Base-by-base conservation (phyloP, 2,113 vertebrate genomes). In the Tinamus guttatus region DNA sequence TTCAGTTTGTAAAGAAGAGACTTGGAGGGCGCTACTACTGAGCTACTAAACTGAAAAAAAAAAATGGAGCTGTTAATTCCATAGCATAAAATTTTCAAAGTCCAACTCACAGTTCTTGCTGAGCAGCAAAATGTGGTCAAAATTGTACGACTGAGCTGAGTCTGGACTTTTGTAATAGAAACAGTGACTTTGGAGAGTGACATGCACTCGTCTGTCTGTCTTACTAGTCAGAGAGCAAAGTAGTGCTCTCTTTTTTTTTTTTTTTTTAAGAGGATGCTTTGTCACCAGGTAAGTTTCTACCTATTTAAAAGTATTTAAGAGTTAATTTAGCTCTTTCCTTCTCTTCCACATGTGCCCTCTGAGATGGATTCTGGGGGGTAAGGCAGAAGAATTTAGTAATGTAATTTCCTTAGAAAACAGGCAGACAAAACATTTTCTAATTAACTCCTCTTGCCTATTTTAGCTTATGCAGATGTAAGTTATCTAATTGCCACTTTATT, bases 401-500 rank as follows among this genome's bases (percentile, higher is more conserved):
- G 30, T 54, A 92, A 95, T 97, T 97, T 95, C 40, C 81, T 90
- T 78, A 96, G 56, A 84, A 93, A 92, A 90, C 36, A 90, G 24
- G 22, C 82, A 96, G 81, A 79, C 45, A 80, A 75, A 74, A 90
- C 40, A 71, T 77, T 96, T 94, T 82, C 54, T 92, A 95, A 96
- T 97, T 94, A 97, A 94, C 78, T 71, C 24, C 68, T 94, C 54
- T 95, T 0, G 2, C 24, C n/a, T 88, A 63, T 92, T 97, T 94
- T 90, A 76, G 47, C 41, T 89, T 90, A 84, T 87, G 82, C 75
- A 96, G 92, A 97, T 96, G 83, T 89, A 96, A 91, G 58, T 96
- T 95, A 84, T 85, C 40, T 91, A 97, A 95, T 90, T 91, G 54
- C 65, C 86, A 19, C 69, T 95, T 97, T 96, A 97, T 85, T 95